Evolutionary conservation across 2,888 invertebrate species (phyloP).

Genomic region (Eupelmus urozonus): DNA sequence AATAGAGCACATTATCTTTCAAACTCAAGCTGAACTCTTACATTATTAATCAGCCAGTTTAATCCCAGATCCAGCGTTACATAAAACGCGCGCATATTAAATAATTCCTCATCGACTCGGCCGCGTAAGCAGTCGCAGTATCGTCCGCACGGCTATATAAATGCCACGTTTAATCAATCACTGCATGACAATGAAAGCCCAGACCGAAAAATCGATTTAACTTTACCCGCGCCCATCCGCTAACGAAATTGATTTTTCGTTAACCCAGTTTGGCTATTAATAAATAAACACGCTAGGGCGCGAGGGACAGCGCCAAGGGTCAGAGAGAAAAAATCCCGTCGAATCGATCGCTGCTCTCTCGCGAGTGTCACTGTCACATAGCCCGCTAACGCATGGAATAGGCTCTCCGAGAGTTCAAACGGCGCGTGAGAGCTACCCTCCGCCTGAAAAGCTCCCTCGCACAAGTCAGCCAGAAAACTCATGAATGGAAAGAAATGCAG

Average conservation of each 20-base stretch:
- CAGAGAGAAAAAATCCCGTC: conserved; percentile 3
- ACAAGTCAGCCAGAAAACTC: background rate
- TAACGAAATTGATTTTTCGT: conserved; percentile 67
- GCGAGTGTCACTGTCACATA: background rate
- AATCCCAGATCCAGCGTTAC: background rate
- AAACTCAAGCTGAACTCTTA: background rate
- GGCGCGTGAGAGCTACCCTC: no score
- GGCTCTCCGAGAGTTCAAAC: conserved; percentile 6
- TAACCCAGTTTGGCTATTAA: conserved; percentile 70
- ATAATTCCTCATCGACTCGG: no score
- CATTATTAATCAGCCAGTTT: background rate
- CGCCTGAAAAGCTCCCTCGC: no score
- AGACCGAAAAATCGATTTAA: conserved; percentile 56
- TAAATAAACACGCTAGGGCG: conserved; percentile 62
- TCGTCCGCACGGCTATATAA: no score
- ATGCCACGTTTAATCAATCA: background rate
- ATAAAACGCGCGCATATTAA: background rate
- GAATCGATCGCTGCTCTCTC: conserved; percentile 19
- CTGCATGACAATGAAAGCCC: conserved; percentile 11
- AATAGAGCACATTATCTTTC: background rate
- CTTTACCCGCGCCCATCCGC: conserved; percentile 45
- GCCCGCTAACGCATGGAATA: background rate
- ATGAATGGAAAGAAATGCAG: background rate
- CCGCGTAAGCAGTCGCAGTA: background rate
- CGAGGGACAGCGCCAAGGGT: conserved; percentile 31